phyloP scores from a whole-genome alignment of 1,140 invertebrate species.

The Copidosoma floridanum region DNA sequence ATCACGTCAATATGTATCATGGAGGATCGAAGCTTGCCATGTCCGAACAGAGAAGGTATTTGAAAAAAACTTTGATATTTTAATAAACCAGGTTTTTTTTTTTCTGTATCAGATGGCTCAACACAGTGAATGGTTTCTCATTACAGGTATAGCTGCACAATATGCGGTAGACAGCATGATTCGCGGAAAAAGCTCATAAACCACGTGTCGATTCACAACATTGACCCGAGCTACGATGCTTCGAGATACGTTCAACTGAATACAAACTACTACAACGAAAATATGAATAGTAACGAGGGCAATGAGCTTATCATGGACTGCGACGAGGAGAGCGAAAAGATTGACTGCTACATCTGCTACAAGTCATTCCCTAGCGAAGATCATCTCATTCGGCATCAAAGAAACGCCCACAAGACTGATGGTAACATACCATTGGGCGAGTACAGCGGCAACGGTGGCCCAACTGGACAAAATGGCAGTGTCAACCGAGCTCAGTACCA shows the following conservation, averaged over 20 bases:
- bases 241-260: constrained; percentile 58
- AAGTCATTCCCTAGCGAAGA: constrained; percentile 57
- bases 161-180: constrained; percentile 63
- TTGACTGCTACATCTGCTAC: constrained; percentile 54
- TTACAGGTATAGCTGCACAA: constrained; percentile 54
- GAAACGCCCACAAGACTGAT: constrained; percentile 53
- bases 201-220: constrained; percentile 60
- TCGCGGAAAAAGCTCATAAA: constrained; percentile 60
- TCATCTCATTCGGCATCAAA: constrained; percentile 56
- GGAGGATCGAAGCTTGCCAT: constrained; percentile 48
- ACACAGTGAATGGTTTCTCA: no score
- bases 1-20: constrained; percentile 58
- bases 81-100: no score
- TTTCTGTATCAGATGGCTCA: not conserved
- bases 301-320: constrained; percentile 44
- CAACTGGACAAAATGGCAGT: constrained; percentile 39
- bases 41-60: constrained; percentile 50
- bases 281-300: constrained; percentile 39
- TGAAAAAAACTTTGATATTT: constrained; percentile 1
- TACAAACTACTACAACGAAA: constrained; percentile 50
- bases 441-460: constrained; percentile 31
- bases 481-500: constrained; percentile 52
- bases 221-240: constrained; percentile 56
- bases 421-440: constrained; percentile 32
- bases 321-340: constrained; percentile 49